Base-by-base conservation (phyloP, 2,888 invertebrate species). In the Scaptomyza tumidula region DNA sequence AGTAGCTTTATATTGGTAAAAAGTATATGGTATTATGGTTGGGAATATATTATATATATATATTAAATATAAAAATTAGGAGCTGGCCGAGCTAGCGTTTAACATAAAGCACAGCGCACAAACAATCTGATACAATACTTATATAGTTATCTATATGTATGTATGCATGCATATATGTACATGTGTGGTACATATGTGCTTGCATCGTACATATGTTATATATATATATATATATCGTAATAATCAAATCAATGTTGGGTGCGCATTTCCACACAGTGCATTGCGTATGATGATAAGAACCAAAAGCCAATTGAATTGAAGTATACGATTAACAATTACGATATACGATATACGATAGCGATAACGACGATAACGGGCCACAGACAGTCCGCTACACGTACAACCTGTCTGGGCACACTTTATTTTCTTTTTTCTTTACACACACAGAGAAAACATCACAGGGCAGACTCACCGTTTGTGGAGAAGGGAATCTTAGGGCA, bases 231-330 rank as follows among this genome's bases (percentile, higher is more conserved):
- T 35, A 59, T 45, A 48, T 53, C 24, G 55, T 54, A 55, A 69
- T 52, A 13, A 54, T 57, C 39, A 70, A 60, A 61, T 70, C 39
- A 75, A 75, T 52, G 53, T 68, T 61, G 52, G 43, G 66, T 75
- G 74, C 58, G 61, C 58, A 39, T 58, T 61, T 75, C 52, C 71
- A 61, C 31, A 74, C 27, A 75, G 71, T 59, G 59, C 65, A 57
- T 62, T 72, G 59, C 59, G 56, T 57, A 55, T 71, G 71, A 66
- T 66, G 33, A 33, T 33, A 55, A 66, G 53, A 71, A 75, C 71
- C 75, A 75, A 72, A 73, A 71, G 73, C 64, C 77, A 77, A 65
- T 77, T 56, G 73, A 77, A 65, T 77, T 56, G 73, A 68, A 54
- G 68, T 44, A 66, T 67, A 75, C 76, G 68, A 57, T 50, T 35